Conservation (phyloP, 2,113 vertebrate genomes). For the Procavia capensis region DNA sequence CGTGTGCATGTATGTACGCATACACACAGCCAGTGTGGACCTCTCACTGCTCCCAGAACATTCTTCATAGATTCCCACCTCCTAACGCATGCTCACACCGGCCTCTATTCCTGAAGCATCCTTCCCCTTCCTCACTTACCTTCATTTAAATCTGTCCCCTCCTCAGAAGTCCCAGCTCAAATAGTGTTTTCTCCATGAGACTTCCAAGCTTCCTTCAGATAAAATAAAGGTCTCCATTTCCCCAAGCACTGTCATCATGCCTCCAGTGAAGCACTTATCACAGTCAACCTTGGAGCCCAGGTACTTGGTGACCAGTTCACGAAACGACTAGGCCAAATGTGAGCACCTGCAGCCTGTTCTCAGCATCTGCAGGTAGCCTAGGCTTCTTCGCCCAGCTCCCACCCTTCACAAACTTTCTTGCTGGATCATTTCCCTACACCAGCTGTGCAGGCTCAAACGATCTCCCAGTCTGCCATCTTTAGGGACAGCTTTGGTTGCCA, state of each 20-base stretch:
- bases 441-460: not conserved
- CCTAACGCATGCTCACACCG: not conserved
- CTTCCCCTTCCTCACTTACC: not conserved
- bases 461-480: not conserved
- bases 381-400: not conserved
- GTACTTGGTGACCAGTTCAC: not conserved
- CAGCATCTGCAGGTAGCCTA: not conserved
- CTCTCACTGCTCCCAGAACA: fast-evolving
- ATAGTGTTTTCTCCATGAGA: not conserved
- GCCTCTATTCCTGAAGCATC: not conserved
- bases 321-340: not conserved
- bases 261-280: fast-evolving
- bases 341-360: not conserved
- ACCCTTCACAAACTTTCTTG: not conserved
- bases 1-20: fast-evolving
- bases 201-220: not conserved
- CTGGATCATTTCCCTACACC: not conserved
- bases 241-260: not conserved
- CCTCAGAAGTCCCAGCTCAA: not conserved
- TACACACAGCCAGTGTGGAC: not conserved
- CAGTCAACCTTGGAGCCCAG: not conserved
- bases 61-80: not conserved
- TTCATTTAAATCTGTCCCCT: not conserved
- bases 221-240: not conserved
- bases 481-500: not conserved